Evolutionary conservation across 1,140 invertebrate species (phyloP).

Genomic region (Meloidogyne floridensis): DNA sequence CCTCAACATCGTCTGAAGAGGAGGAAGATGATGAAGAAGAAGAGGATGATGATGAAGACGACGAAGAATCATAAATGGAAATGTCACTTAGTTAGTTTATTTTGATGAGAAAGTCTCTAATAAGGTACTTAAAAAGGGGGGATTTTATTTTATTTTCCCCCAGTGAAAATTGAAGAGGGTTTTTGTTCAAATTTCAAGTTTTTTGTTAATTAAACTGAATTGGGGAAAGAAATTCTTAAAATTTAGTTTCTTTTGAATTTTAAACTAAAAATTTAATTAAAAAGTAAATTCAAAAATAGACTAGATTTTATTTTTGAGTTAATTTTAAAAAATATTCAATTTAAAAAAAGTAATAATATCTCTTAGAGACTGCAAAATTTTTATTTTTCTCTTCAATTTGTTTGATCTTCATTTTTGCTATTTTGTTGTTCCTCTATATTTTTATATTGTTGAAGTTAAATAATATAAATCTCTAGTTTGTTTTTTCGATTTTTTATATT

Average conservation of each 20-base stretch:
- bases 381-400: not conserved
- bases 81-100: not conserved
- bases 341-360: not conserved
- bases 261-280: too few species aligned
- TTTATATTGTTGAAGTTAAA: not conserved
- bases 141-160: too few species aligned
- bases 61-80: not conserved
- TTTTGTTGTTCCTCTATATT: not conserved
- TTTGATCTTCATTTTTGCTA: not conserved
- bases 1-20: not conserved
- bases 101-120: not conserved
- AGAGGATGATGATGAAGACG: not conserved
- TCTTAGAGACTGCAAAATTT: conserved; percentile 5
- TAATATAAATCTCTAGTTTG: not conserved
- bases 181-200: too few species aligned
- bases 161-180: too few species aligned
- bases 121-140: not conserved
- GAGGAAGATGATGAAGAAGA: not conserved
- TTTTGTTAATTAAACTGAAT: too few species aligned
- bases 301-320: not conserved
- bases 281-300: too few species aligned
- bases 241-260: too few species aligned
- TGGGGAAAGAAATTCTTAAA: too few species aligned
- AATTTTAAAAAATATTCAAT: not conserved
- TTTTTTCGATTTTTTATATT: not conserved